Evolutionary conservation across 2,113 vertebrate genomes (phyloP), one percentile per base, ranked within the genome.

Genomic region (Rhombomys opimus): DNA sequence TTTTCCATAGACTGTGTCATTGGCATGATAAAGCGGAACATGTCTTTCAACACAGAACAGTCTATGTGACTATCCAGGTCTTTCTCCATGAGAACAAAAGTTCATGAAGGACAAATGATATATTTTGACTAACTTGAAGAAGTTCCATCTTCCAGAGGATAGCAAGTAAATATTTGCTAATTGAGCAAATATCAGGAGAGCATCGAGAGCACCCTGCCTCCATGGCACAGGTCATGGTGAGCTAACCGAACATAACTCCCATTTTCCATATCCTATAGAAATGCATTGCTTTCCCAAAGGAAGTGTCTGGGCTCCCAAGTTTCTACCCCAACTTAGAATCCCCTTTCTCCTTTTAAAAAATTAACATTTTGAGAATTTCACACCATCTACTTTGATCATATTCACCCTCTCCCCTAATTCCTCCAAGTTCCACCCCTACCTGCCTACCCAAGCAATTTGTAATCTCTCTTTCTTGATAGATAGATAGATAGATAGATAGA

Each of bases 131-230:
- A 68, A 25, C n/a, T 73, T 93, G 17, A 5, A 73, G 73, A 50
- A 25, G 52, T 23, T 68, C 30, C 80, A 50, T 20, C 52, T 13
- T 32, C 9, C 8, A 70, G 50, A 59, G 35, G 57, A 3, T 30
- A 50, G 52, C 76, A 87, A 80, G 38, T 22, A 89, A 91, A 94
- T 87, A 84, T 78, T 57, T n/a, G 1, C 61, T 75, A 89, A 81
- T 50, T 59, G 68, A 93, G 54, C 3, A 35, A 87, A 32, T 20
- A 93, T 32, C 9, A 72, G 46, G 22, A 61, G 61, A 25, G 17
- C 27, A 50, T n/a, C 41, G 22, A 61, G 61, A 25, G 17, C 27
- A 50, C 32, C 41, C 41, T 30, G 8, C 57, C 73, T 50, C 84
- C 10, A 7, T 46, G 86, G 94, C 1, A 4, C n/a, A 52, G 68